A percentile compares a stretch with the other conserved stretches of the same genome.
Conservation (phyloP, 2,113 vertebrate genomes). For the Cyprinodon tularosa region DNA sequence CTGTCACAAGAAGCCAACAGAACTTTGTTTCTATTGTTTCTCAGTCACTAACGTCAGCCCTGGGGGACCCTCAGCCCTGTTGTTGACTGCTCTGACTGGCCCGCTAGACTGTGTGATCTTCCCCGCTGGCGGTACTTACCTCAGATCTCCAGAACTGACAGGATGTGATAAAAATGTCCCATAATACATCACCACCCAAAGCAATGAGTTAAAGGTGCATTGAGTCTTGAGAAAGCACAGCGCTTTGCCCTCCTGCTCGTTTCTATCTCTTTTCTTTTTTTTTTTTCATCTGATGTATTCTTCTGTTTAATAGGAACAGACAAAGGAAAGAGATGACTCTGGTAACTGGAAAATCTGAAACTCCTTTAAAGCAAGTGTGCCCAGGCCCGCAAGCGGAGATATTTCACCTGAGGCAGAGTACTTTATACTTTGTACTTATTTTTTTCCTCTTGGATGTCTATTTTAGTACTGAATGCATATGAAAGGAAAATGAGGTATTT, state of each 20-base stretch:
- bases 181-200: not conserved
- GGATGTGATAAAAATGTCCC: constrained; percentile 55
- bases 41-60: not conserved
- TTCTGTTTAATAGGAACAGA: constrained; percentile 44
- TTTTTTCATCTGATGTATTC: constrained; percentile 4
- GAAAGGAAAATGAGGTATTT: constrained; percentile 75
- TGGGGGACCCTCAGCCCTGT: constrained; percentile 3
- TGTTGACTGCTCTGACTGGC: constrained; percentile 11
- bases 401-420: constrained; percentile 68
- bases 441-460: constrained; percentile 55
- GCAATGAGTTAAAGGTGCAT: constrained; percentile 21
- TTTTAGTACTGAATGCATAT: constrained; percentile 78
- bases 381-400: constrained; percentile 62
- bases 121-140: constrained; percentile 46
- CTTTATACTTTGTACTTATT: constrained; percentile 68
- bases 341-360: constrained; percentile 33
- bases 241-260: constrained; percentile 25
- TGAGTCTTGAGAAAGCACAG: constrained; percentile 14
- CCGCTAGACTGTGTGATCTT: constrained; percentile 52
- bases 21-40: constrained; percentile 21
- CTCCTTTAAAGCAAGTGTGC: constrained; percentile 50
- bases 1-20: constrained; percentile 41
- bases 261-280: not conserved
- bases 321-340: constrained; percentile 32
- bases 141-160: constrained; percentile 47